phyloP scores from a whole-genome alignment of 2,888 invertebrate species.

The Drepanosiphum platanoidis region DNA sequence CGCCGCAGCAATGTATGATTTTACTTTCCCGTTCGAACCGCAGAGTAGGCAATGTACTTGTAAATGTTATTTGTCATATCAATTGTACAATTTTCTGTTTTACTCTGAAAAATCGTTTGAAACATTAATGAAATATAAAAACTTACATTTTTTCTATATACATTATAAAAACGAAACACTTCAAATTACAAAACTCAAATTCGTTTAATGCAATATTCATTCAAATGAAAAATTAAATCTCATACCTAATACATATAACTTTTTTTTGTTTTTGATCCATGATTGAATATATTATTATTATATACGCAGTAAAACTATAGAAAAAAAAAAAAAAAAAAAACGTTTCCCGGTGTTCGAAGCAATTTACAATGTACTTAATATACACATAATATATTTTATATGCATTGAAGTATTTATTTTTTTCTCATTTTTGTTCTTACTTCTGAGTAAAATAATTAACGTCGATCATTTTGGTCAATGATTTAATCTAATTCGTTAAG shows the following conservation, averaged over 20 bases:
- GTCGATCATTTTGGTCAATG: neutral
- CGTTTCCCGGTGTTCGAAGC: neutral
- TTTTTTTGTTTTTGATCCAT: neutral
- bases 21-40: neutral
- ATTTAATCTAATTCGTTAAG: neutral
- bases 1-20: neutral
- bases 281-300: neutral
- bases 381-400: no score
- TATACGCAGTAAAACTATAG: no score
- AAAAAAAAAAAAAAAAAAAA: no score
- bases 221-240: neutral
- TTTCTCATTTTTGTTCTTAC: neutral
- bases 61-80: neutral
- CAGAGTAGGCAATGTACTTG: neutral
- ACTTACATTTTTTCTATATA: no score
- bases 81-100: neutral
- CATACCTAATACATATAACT: neutral
- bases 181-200: neutral
- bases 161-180: no score
- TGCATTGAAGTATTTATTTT: no score
- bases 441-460: neutral
- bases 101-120: neutral
- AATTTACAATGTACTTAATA: neutral
- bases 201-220: neutral
- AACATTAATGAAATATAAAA: neutral